These are phyloP conservation scores for Cancer borealis DNA, from an alignment of 2,888 invertebrate genomes.

Conservation along the genomic window DNA sequence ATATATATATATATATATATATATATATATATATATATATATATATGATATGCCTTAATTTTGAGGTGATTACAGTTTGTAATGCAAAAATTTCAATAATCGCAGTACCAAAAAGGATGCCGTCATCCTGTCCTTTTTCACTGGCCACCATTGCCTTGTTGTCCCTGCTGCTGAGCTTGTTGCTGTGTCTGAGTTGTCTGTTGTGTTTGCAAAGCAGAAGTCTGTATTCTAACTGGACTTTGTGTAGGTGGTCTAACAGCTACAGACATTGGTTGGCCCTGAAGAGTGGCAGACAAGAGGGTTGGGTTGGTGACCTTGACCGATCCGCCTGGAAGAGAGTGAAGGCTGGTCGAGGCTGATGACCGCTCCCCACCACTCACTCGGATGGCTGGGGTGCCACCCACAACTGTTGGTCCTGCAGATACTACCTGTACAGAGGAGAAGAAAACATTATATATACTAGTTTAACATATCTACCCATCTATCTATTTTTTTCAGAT, in stretches of 20 bases:
- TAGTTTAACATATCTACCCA: not conserved
- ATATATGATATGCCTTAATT: conserved; percentile 5
- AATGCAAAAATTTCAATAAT: not conserved
- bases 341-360: conserved; percentile 56
- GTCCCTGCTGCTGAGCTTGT: conserved; percentile 48
- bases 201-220: conserved; percentile 71
- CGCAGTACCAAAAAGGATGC: not conserved
- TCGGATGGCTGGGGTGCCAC: conserved; percentile 76
- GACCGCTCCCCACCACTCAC: conserved; percentile 70
- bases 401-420: conserved; percentile 67
- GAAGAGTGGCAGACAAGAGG: conserved; percentile 65
- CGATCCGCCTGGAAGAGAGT: conserved; percentile 57
- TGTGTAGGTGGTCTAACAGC: conserved; percentile 80
- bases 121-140: not conserved
- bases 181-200: conserved; percentile 70
- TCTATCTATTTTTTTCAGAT: not conserved
- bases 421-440: conserved; percentile 67
- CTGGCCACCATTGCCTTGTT: conserved; percentile 41
- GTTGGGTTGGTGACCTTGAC: conserved; percentile 69
- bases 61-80: conserved; percentile 24
- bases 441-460: not conserved
- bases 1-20: conserved; percentile 55
- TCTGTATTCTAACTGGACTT: conserved; percentile 73
- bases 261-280: conserved; percentile 80
- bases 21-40: conserved; percentile 46